These are phyloP conservation scores for Anadara kagoshimensis DNA, from an alignment of 1,140 invertebrate species.

Conservation along the genomic window DNA sequence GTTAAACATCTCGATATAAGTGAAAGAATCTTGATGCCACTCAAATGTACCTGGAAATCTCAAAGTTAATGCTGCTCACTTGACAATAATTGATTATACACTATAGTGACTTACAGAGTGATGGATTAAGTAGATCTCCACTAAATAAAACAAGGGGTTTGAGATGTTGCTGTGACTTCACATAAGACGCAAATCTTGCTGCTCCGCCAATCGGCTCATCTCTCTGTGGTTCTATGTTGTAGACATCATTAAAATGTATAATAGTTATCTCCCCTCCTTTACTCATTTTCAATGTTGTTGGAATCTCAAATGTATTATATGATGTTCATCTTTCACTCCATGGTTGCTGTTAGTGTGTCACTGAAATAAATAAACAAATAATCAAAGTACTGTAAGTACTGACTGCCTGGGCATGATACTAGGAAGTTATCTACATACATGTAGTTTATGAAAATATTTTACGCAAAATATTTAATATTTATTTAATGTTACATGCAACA, in stretches of 20 bases:
- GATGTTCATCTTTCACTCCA: slow-evolving; percentile 1
- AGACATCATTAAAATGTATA: slow-evolving; percentile 94
- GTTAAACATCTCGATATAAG: too few species aligned
- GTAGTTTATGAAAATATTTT: too few species aligned
- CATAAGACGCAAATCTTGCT: slow-evolving; percentile 85
- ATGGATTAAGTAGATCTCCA: slow-evolving; percentile 92
- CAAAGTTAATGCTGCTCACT: too few species aligned
- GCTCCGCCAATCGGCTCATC: slow-evolving; percentile 87
- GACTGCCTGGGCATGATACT: too few species aligned
- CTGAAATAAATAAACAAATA: too few species aligned
- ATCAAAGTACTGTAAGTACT: too few species aligned
- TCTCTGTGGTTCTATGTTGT: slow-evolving; percentile 86
- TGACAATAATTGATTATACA: not conserved
- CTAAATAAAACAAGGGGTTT: slow-evolving; percentile 91
- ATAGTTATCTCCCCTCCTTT: slow-evolving; percentile 72
- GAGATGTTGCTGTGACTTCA: slow-evolving; percentile 81
- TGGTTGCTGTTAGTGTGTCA: not conserved
- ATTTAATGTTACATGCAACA: too few species aligned
- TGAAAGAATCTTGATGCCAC: too few species aligned
- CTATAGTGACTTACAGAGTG: slow-evolving; percentile 84
- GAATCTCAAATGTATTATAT: not conserved
- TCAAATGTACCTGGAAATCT: too few species aligned
- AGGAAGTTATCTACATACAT: too few species aligned
- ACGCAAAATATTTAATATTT: too few species aligned
- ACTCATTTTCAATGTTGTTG: slow-evolving; percentile 2